Conservation (phyloP, 2,113 vertebrate species). For the Scopus umbretta region DNA sequence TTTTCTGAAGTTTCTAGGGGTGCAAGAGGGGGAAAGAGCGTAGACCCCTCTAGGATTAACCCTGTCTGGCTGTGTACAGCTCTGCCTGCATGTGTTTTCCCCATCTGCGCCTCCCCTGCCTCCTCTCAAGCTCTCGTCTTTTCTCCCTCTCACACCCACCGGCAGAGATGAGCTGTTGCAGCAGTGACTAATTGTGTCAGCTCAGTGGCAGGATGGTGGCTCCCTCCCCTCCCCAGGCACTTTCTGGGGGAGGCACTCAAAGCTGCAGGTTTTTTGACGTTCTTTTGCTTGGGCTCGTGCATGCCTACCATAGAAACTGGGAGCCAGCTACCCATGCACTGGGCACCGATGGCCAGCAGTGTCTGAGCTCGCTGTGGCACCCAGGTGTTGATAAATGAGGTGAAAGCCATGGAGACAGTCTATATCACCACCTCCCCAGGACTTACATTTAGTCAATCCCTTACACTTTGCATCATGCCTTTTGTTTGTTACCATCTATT, state of each 20-base stretch:
- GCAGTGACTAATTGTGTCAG: background rate
- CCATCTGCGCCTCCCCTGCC: background rate
- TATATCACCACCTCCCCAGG: background rate
- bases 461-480: background rate
- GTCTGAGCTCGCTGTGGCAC: accelerated
- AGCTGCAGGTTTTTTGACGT: background rate
- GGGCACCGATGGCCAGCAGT: accelerated
- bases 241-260: background rate
- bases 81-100: background rate
- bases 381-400: background rate
- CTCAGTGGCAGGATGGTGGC: background rate
- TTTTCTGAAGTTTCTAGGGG: background rate
- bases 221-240: background rate
- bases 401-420: accelerated
- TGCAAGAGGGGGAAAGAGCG: background rate
- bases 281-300: accelerated
- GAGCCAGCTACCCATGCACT: background rate
- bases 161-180: background rate
- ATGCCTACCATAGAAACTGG: accelerated
- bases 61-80: background rate
- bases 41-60: background rate
- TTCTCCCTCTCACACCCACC: background rate
- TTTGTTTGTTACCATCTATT: background rate
- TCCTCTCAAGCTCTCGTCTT: background rate
- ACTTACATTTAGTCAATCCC: background rate